These are phyloP conservation scores for Galago senegalensis DNA, from an alignment of 2,797 vertebrate species.

Conservation along the genomic window DNA sequence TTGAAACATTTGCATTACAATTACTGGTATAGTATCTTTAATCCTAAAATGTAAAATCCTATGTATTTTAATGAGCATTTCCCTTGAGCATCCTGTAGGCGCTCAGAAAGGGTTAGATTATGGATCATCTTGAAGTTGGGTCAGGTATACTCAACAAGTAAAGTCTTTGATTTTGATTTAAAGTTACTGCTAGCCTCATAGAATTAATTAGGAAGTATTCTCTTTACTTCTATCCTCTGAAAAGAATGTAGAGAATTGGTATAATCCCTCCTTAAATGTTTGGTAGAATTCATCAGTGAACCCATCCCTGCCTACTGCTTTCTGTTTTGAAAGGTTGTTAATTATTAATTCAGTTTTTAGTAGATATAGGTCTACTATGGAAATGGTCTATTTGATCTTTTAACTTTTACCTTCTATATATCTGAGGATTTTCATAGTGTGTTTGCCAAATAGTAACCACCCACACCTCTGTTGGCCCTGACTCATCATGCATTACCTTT, in stretches of 20 bases:
- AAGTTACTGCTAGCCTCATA: not conserved
- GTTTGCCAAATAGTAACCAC: not conserved
- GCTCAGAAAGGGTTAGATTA: not conserved
- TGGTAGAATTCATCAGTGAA: not conserved
- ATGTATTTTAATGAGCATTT: not conserved
- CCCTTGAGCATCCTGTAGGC: not conserved
- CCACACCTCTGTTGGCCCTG: not conserved
- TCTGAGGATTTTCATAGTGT: no score
- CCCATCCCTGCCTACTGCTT: not conserved
- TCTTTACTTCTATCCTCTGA: not conserved
- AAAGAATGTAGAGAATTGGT: not conserved
- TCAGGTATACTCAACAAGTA: not conserved
- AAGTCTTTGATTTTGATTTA: not conserved
- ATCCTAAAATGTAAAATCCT: not conserved
- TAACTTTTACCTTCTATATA: not conserved
- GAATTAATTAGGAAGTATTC: not conserved
- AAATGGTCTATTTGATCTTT: not conserved
- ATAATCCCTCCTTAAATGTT: not conserved
- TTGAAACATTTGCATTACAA: not conserved
- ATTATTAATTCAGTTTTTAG: not conserved
- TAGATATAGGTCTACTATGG: not conserved
- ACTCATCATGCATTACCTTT: not conserved
- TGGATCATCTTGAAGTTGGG: not conserved
- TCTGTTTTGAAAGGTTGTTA: not conserved
- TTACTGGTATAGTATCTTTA: not conserved